Evolutionary conservation across 2,797 vertebrate genomes (phyloP), one percentile per base, ranked within the genome.

Genomic region (Sebastes diploproa): DNA sequence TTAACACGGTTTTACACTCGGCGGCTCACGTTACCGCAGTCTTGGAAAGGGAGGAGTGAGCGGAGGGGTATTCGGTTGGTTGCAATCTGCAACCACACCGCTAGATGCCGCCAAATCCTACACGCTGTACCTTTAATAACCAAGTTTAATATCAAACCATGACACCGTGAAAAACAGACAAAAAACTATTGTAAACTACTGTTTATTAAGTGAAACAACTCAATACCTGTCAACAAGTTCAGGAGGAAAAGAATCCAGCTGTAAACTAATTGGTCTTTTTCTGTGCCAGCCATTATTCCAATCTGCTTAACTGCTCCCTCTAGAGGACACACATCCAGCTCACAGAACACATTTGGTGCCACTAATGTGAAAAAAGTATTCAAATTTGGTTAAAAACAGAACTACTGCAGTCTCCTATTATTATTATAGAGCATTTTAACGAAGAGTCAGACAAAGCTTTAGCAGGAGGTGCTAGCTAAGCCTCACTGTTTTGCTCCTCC

Each of bases 241-340:
- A 13, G 5, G 5, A 32, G 23, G 18, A 25, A 58, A 54, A 38
- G 3, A 36, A 7, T 56, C 46, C 2, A 22, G 2, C n/a, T 42
- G 54, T 25, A n/a, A 60, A 69, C 29, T 9, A 54, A 20, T 2
- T 50, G 46, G 5, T 56, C 38, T 25, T 50, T 46, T 30, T 54
- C 27, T 27, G 14, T 36, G 11, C 6, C 16, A 25, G n/a, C 20
- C 12, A 22, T 65, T 12, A 25, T n/a, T 42, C 2, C 18, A 32
- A 14, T 30, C 54, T 69, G 46, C 65, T 85, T 54, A 64, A 50
- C 5, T 85, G 79, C 88, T 22, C 85, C 85, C 75, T 77, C 88
- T 82, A 70, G 77, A 84, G 89, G 79, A 34, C 3, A 13, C 1
- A 65, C 0, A 59, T 42, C 72, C 25, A 16, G 12, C 14, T 46